These are phyloP conservation scores for Aphelenchoides fujianensis DNA, from an alignment of 1,140 invertebrate genomes.

Conservation along the genomic window DNA sequence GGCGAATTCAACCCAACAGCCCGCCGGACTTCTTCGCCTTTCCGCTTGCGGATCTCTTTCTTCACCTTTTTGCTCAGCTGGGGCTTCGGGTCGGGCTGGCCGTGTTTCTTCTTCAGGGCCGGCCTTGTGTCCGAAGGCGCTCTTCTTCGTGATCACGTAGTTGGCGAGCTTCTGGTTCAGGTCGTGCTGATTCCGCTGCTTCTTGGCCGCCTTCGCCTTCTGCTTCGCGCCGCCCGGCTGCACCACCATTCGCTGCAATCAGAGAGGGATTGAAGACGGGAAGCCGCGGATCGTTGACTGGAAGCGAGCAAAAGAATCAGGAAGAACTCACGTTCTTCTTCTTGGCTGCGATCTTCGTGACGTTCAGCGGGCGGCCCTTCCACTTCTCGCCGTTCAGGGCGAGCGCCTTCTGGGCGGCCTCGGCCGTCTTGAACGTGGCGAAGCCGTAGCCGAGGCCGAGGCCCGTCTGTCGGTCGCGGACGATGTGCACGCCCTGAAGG, in stretches of 20 bases:
- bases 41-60: background rate
- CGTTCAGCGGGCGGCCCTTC: background rate
- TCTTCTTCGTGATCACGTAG: slow-evolving; percentile 22
- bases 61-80: slow-evolving; percentile 7
- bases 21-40: background rate
- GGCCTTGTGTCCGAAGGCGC: background rate
- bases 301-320: background rate
- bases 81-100: background rate
- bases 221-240: background rate
- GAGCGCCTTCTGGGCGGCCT: too few species aligned
- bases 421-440: slow-evolving; percentile 11
- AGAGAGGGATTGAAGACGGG: background rate
- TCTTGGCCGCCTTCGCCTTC: slow-evolving; percentile 10
- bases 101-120: background rate
- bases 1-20: background rate
- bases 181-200: background rate
- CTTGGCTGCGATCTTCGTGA: slow-evolving; percentile 7
- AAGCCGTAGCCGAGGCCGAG: slow-evolving; percentile 7
- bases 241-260: background rate
- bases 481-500: background rate
- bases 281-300: background rate
- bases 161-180: slow-evolving; percentile 5
- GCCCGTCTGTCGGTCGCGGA: slow-evolving; percentile 5
- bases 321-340: slow-evolving; percentile 10
- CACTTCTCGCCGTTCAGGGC: background rate